Percentiles rank a stretch among this genome's conserved stretches.
Conservation (phyloP, 2,888 invertebrate species). For the Neria commutata region DNA sequence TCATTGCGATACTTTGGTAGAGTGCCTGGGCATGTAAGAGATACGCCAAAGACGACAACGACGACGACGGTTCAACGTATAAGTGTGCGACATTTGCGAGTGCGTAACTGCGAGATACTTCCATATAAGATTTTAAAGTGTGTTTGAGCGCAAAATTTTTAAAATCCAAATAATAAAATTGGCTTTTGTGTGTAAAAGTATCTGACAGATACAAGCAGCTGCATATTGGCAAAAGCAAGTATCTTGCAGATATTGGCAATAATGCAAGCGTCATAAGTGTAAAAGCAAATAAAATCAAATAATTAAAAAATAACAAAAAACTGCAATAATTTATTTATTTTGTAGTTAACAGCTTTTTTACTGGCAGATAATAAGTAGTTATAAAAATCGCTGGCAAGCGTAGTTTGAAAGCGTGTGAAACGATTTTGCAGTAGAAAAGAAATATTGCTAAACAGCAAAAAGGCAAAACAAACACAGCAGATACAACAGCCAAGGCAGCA, state of each 20-base stretch:
- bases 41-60: slow-evolving; percentile 37
- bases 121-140: neutral
- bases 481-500: no score
- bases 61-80: slow-evolving; percentile 27
- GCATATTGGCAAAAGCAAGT: neutral
- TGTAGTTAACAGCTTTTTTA: no score
- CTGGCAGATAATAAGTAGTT: no score
- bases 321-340: neutral
- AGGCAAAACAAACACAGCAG: no score
- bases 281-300: slow-evolving; percentile 1
- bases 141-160: slow-evolving; percentile 19
- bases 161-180: neutral
- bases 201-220: neutral
- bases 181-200: neutral
- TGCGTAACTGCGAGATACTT: neutral
- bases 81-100: neutral
- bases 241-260: neutral
- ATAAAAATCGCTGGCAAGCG: neutral
- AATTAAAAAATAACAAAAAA: slow-evolving; percentile 15
- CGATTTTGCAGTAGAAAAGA: neutral
- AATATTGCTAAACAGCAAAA: no score
- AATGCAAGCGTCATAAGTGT: neutral
- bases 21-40: slow-evolving; percentile 13
- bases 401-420: neutral
- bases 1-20: no score